phyloP scores from a whole-genome alignment of 2,888 invertebrate species.

The Leucozona laternaria region DNA sequence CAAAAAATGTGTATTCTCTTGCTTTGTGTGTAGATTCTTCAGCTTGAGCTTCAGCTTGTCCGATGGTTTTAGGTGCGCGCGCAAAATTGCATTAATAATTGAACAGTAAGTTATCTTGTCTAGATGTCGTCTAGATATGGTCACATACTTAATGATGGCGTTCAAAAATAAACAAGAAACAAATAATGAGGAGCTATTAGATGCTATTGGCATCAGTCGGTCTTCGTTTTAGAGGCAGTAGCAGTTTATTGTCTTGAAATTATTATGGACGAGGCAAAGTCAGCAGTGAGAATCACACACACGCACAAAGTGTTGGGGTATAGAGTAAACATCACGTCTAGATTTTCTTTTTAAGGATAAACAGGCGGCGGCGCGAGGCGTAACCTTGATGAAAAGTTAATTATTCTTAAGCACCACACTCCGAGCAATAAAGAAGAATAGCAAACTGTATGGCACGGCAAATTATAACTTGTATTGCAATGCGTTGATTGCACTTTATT shows the following conservation, averaged over 20 bases:
- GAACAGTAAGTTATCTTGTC: constrained; percentile 57
- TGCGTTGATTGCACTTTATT: constrained; percentile 24
- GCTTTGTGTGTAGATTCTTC: constrained; percentile 38
- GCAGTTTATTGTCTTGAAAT: constrained; percentile 41
- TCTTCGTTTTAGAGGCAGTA: constrained; percentile 22
- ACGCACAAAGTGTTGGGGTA: constrained; percentile 46
- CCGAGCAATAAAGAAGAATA: constrained; percentile 26
- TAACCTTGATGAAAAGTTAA: constrained; percentile 65
- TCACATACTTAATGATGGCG: constrained; percentile 27
- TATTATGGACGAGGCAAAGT: constrained; percentile 48
- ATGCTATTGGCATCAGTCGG: constrained; percentile 32
- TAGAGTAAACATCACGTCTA: constrained; percentile 61
- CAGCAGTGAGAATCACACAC: constrained; percentile 10
- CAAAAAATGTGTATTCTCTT: constrained; percentile 42
- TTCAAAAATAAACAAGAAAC: constrained; percentile 14
- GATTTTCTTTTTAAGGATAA: constrained; percentile 60
- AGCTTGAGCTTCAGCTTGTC: constrained; percentile 3
- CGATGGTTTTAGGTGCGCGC: constrained; percentile 37
- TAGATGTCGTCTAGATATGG: constrained; percentile 67
- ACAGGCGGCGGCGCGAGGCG: constrained; percentile 48
- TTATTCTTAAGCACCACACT: constrained; percentile 44
- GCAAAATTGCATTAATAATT: constrained; percentile 51
- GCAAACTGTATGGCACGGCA: not conserved
- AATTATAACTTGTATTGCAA: constrained; percentile 32
- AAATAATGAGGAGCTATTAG: constrained; percentile 41